phyloP scores from a whole-genome alignment of 2,888 invertebrate species.

The Meta bourneti region DNA sequence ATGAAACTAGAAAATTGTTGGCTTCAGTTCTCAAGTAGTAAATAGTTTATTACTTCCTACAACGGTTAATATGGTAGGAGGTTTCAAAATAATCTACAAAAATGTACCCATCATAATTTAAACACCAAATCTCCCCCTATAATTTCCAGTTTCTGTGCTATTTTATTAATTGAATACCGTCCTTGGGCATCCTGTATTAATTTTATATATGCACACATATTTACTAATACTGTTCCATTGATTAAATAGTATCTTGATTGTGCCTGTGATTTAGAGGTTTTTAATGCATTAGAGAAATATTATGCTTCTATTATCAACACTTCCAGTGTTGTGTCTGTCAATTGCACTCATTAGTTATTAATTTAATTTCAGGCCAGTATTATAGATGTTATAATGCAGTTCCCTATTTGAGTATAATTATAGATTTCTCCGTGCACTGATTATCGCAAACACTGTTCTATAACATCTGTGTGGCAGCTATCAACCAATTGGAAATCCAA shows the following conservation, averaged over 20 bases:
- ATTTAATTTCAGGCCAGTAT: constrained; percentile 49
- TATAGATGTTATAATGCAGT: constrained; percentile 6
- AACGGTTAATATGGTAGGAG: constrained; percentile 38
- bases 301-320: constrained; percentile 3
- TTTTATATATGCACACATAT: constrained; percentile 22
- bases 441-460: neutral
- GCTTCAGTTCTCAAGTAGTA: constrained; percentile 75
- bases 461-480: constrained; percentile 36
- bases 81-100: constrained; percentile 54
- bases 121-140: constrained; percentile 17
- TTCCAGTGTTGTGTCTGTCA: constrained; percentile 11
- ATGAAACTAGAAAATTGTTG: constrained; percentile 53
- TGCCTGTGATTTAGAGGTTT: constrained; percentile 16
- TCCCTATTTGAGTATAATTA: neutral
- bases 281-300: constrained; percentile 5
- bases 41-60: constrained; percentile 72
- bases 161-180: constrained; percentile 64
- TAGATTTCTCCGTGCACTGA: neutral
- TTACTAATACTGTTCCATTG: constrained; percentile 21
- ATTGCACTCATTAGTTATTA: constrained; percentile 21
- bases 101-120: constrained; percentile 45
- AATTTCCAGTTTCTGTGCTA: constrained; percentile 28
- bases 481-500: constrained; percentile 2
- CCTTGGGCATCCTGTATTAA: constrained; percentile 53
- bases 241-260: constrained; percentile 3